Conservation (phyloP, 2,888 invertebrate species). For the Sphinx pinastri region DNA sequence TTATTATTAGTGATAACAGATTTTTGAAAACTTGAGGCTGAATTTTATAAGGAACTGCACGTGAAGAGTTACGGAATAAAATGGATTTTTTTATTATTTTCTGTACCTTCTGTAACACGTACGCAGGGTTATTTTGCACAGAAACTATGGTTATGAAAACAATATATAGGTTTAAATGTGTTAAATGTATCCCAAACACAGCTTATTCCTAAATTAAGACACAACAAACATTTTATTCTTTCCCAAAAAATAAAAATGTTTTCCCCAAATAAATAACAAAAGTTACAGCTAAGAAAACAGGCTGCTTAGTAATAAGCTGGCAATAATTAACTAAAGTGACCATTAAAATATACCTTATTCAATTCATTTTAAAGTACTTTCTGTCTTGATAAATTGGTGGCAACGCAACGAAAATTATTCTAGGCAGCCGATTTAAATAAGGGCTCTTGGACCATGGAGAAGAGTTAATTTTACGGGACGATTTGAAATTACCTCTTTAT, state of each 20-base stretch:
- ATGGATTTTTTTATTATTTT: too few relatives aligned
- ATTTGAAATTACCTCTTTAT: conserved; percentile 41
- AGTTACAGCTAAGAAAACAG: conserved; percentile 25
- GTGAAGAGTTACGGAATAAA: too few relatives aligned
- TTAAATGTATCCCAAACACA: too few relatives aligned
- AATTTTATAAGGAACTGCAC: too few relatives aligned
- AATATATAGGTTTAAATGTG: too few relatives aligned
- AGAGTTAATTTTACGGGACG: conserved; percentile 38
- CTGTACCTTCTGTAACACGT: too few relatives aligned
- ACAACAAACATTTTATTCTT: not conserved
- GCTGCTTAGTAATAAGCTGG: not conserved
- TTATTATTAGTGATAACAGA: too few relatives aligned
- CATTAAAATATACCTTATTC: conserved; percentile 2
- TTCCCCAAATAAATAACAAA: conserved; percentile 12
- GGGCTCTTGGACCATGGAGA: conserved; percentile 31
- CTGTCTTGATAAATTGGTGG: conserved; percentile 11
- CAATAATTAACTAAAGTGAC: not conserved
- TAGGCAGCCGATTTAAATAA: conserved; percentile 34
- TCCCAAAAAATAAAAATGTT: not conserved
- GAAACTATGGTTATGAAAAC: too few relatives aligned
- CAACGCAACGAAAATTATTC: conserved; percentile 34
- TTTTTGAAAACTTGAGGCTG: too few relatives aligned
- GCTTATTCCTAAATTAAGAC: too few relatives aligned
- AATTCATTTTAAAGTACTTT: not conserved
- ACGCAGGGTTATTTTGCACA: too few relatives aligned